Conservation (phyloP, 2,113 vertebrate species). For the Gambusia holbrooki region DNA sequence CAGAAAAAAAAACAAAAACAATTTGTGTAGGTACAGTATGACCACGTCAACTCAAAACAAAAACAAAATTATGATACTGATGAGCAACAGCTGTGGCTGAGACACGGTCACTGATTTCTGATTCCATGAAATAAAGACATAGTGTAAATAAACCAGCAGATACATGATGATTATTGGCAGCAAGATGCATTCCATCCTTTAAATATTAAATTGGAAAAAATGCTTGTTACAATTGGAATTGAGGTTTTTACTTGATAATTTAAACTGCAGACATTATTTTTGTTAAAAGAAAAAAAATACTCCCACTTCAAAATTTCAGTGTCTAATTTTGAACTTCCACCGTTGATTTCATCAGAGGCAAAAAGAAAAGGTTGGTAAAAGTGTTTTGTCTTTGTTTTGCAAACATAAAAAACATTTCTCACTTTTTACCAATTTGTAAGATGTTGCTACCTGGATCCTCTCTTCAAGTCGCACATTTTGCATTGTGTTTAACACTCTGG, state of each 20-base stretch:
- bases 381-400: neutral
- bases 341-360: neutral
- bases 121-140: constrained; percentile 23
- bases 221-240: neutral
- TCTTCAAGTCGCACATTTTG: constrained; percentile 6
- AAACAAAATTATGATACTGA: constrained; percentile 31
- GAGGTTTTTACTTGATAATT: neutral
- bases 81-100: constrained; percentile 27
- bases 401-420: neutral
- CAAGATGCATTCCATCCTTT: neutral
- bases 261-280: neutral
- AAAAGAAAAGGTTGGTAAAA: neutral
- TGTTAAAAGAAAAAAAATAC: too few relatives aligned
- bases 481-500: constrained; percentile 58
- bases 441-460: neutral
- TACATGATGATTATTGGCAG: neutral
- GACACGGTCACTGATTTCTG: neutral
- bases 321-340: neutral
- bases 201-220: neutral
- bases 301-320: neutral
- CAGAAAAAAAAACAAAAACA: neutral
- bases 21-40: constrained; percentile 4
- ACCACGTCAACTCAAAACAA: constrained; percentile 41
- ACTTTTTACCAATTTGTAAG: neutral
- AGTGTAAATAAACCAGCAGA: neutral